A percentile compares a stretch with the other conserved stretches of the same genome.
These are phyloP conservation scores for Dunckerocampus dactyliophorus DNA, from an alignment of 2,113 vertebrate species.

Conservation along the genomic window DNA sequence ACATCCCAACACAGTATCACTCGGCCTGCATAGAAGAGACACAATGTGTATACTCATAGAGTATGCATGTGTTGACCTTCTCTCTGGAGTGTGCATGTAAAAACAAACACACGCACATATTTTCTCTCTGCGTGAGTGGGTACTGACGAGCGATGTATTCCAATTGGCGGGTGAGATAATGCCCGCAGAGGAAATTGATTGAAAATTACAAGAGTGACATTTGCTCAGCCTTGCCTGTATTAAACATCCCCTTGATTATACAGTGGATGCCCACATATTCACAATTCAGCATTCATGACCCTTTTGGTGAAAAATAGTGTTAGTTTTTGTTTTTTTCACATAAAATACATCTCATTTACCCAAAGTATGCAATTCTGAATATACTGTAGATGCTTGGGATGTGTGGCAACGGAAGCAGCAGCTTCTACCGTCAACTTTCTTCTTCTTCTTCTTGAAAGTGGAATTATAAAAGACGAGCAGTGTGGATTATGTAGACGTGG, in stretches of 20 bases:
- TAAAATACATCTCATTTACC: too few species aligned
- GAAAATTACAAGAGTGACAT: slow-evolving; percentile 40
- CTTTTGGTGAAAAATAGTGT: too few species aligned
- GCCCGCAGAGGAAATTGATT: slow-evolving; percentile 28
- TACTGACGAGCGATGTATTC: slow-evolving; percentile 14
- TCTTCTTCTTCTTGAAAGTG: too few species aligned
- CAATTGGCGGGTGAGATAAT: slow-evolving; percentile 32
- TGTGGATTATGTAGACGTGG: too few species aligned
- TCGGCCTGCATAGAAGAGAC: neutral
- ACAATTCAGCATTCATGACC: too few species aligned
- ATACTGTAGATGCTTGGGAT: too few species aligned
- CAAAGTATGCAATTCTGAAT: too few species aligned
- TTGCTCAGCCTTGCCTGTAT: slow-evolving; percentile 20
- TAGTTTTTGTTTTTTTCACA: too few species aligned
- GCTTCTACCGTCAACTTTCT: too few species aligned
- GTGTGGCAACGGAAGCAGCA: too few species aligned
- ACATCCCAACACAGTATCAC: slow-evolving; percentile 18
- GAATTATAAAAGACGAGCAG: too few species aligned
- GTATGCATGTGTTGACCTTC: neutral
- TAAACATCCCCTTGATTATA: slow-evolving; percentile 26
- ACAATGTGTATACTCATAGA: neutral
- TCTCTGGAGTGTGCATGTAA: neutral
- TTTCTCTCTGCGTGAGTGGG: slow-evolving; percentile 8
- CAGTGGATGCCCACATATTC: too few species aligned
- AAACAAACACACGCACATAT: slow-evolving; percentile 3